phyloP scores from a whole-genome alignment of 2,113 vertebrate genomes.

The Ceratotherium simum region DNA sequence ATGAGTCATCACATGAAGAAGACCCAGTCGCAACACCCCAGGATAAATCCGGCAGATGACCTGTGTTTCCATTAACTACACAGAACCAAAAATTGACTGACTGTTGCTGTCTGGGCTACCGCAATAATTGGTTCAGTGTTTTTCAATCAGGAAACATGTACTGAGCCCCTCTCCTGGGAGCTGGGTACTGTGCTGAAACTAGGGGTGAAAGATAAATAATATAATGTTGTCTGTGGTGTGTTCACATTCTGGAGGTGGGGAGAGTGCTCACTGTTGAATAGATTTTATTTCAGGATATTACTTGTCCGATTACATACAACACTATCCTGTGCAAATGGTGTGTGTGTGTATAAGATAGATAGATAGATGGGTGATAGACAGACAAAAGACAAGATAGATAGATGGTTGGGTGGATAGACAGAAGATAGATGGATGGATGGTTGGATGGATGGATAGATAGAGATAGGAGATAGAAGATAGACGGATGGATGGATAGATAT shows the following conservation, averaged over 20 bases:
- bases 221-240: background rate
- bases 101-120: too few relatives aligned
- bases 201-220: background rate
- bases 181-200: background rate
- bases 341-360: too few relatives aligned
- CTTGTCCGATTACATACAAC: background rate
- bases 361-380: background rate
- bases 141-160: background rate
- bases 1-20: background rate
- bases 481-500: too few relatives aligned
- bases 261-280: background rate
- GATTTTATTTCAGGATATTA: background rate
- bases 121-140: background rate
- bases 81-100: background rate
- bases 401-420: background rate
- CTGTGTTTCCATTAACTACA: background rate
- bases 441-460: too few relatives aligned
- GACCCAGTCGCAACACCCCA: fast-evolving
- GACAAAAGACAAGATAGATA: background rate
- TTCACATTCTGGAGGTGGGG: background rate
- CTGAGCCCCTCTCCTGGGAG: background rate
- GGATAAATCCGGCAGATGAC: background rate
- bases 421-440: background rate
- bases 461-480: background rate
- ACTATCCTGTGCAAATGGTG: background rate